phyloP scores from a whole-genome alignment of 2,113 vertebrate genomes.

The Heterochromis multidens region DNA sequence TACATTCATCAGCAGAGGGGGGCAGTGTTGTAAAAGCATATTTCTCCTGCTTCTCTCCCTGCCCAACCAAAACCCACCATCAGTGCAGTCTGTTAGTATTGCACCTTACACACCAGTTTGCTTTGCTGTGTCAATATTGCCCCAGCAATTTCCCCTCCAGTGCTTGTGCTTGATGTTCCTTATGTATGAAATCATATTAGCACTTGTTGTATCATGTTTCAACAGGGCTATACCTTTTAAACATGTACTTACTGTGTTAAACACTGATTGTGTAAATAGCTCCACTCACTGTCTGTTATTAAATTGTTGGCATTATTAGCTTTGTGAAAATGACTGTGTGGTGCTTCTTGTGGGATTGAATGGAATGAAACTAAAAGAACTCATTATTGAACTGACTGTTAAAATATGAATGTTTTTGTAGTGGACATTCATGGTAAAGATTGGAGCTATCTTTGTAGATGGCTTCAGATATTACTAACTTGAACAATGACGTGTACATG shows the following conservation, averaged over 20 bases:
- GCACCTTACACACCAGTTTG: conserved; percentile 41
- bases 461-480: neutral
- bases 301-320: neutral
- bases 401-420: neutral
- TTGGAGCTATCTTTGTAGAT: neutral
- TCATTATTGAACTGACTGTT: neutral
- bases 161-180: conserved; percentile 18
- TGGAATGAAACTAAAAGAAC: neutral
- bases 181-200: conserved; percentile 10
- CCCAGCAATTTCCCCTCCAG: conserved; percentile 19
- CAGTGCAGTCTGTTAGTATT: conserved; percentile 49
- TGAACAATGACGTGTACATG: neutral
- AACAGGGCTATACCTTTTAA: conserved; percentile 1
- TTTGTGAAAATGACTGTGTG: neutral
- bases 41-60: neutral
- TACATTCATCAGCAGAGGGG: conserved; percentile 32
- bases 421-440: neutral
- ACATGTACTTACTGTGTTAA: conserved; percentile 6
- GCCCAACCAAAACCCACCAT: neutral
- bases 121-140: conserved; percentile 58
- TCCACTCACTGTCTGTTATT: conserved; percentile 2
- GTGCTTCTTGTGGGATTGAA: neutral
- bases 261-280: conserved; percentile 5
- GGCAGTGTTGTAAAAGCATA: conserved; percentile 65
- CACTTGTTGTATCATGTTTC: neutral